Evolutionary conservation across 2,797 vertebrate species (phyloP).

Genomic region (Numenius phaeopus): DNA sequence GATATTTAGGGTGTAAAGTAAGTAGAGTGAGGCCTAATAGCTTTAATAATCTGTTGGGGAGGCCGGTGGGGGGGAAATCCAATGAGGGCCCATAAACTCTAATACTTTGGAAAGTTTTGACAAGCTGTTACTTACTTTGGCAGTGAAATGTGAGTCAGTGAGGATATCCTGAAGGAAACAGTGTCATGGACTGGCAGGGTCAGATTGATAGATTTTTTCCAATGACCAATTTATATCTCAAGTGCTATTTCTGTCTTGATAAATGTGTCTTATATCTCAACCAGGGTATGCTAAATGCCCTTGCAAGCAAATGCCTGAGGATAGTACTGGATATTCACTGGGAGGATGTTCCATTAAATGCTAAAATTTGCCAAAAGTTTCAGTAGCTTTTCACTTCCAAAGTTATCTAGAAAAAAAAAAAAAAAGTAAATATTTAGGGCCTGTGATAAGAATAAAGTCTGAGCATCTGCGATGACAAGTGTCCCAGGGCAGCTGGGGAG

Average conservation of each 20-base stretch:
- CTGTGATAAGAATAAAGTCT: neutral
- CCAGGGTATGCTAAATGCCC: neutral
- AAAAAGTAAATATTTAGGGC: neutral
- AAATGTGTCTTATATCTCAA: neutral
- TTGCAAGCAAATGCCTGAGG: neutral
- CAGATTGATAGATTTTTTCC: neutral
- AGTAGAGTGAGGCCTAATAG: neutral
- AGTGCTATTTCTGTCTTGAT: neutral
- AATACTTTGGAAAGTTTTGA: neutral
- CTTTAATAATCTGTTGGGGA: neutral
- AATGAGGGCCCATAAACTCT: neutral
- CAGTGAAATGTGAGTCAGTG: neutral
- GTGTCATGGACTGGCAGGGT: neutral
- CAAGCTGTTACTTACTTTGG: neutral
- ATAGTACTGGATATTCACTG: neutral
- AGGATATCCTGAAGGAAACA: neutral
- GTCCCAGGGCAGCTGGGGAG: neutral
- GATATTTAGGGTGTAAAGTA: neutral
- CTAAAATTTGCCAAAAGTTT: neutral
- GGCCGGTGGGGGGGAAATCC: neutral
- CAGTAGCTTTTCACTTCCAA: neutral
- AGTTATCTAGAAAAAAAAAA: neutral
- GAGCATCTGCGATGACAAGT: neutral
- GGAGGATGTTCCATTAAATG: neutral
- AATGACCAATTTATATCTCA: neutral